A percentile compares a stretch with the other conserved stretches of the same genome.
Evolutionary conservation across 1,140 invertebrate genomes (phyloP).

Genomic region (Penaeus vannamei): DNA sequence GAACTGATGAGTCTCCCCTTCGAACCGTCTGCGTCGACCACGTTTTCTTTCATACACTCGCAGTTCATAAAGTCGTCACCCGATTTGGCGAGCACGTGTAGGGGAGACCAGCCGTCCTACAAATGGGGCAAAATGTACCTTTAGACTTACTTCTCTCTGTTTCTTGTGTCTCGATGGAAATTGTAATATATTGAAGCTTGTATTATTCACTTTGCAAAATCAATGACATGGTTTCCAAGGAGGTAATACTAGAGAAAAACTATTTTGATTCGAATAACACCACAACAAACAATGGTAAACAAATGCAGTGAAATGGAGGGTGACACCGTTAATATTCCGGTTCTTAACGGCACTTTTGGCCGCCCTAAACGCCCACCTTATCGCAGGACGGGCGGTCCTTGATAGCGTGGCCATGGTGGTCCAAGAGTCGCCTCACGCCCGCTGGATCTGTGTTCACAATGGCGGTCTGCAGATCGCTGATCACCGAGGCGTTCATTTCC

Average conservation of each 20-base stretch:
- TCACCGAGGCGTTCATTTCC: constrained; percentile 42
- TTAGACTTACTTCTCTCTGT: not conserved
- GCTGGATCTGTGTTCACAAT: constrained; percentile 23
- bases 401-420: not conserved
- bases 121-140: not conserved
- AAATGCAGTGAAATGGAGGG: not conserved
- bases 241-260: no score
- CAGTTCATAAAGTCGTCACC: constrained; percentile 28
- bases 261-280: no score
- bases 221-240: no score
- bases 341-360: no score
- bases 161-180: not conserved
- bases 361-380: not conserved
- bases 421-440: constrained; percentile 3
- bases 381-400: constrained; percentile 38
- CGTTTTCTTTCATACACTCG: not conserved
- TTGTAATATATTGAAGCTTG: not conserved
- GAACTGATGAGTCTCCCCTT: constrained; percentile 6
- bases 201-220: not conserved
- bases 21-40: not conserved
- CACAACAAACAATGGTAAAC: not conserved
- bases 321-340: not conserved
- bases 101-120: constrained; percentile 50
- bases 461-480: constrained; percentile 43
- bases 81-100: constrained; percentile 43